Percentiles rank a stretch among this genome's conserved stretches.
phyloP scores from a whole-genome alignment of 1,140 invertebrate genomes.

The Acromyrmex charruanus region DNA sequence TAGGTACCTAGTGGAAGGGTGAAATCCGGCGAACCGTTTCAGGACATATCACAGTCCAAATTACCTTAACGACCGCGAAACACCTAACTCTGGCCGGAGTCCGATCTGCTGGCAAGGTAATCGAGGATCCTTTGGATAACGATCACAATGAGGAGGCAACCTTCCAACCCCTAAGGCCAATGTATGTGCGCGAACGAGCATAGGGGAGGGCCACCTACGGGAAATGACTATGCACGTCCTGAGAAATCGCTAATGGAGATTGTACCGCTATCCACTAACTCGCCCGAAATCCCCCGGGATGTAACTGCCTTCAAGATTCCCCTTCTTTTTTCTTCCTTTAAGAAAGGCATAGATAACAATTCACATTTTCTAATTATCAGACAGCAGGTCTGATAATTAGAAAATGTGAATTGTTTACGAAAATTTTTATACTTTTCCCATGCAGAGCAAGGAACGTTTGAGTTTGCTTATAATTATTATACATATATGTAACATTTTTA shows the following conservation, averaged over 20 bases:
- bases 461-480: conserved; percentile 12
- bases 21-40: conserved; percentile 24
- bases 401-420: conserved; percentile 35
- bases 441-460: not conserved
- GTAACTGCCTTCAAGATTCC: conserved; percentile 73
- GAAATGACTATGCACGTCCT: conserved; percentile 73
- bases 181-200: conserved; percentile 54
- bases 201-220: conserved; percentile 62
- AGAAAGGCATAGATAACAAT: conserved; percentile 27
- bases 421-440: not conserved
- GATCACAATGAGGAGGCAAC: conserved; percentile 57
- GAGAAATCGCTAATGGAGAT: conserved; percentile 78
- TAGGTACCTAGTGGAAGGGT: not conserved
- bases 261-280: conserved; percentile 73
- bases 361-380: no score
- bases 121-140: conserved; percentile 70
- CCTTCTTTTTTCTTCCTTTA: not conserved
- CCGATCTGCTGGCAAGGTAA: conserved; percentile 47
- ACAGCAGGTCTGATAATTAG: conserved; percentile 54
- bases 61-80: conserved; percentile 69
- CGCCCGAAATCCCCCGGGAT: conserved; percentile 65
- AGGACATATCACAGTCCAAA: conserved; percentile 50
- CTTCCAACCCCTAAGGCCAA: conserved; percentile 20
- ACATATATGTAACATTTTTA: not conserved
- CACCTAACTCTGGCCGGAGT: conserved; percentile 54